Evolutionary conservation across 2,888 invertebrate genomes (phyloP).

Genomic region (Parascotia fuliginaria): DNA sequence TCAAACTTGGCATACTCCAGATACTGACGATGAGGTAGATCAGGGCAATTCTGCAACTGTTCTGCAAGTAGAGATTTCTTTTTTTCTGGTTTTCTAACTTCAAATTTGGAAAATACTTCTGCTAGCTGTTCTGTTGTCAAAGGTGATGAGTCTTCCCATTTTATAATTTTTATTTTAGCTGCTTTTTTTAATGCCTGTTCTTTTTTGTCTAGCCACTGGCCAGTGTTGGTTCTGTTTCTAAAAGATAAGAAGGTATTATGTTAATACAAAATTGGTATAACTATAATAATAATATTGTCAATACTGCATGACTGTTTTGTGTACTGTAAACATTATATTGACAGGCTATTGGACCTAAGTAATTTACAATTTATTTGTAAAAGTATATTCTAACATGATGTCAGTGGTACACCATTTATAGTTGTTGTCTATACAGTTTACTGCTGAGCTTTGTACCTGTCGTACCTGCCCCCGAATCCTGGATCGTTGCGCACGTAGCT

Average conservation of each 20-base stretch:
- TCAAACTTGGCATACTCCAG: conserved; percentile 96
- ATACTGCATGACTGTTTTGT: too few species aligned
- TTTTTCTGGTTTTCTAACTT: conserved; percentile 62
- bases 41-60: conserved; percentile 91
- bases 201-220: conserved; percentile 94
- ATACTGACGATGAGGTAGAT: conserved; percentile 93
- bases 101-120: conserved; percentile 84
- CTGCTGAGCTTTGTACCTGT: conserved; percentile 6
- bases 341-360: too few species aligned
- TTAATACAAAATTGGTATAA: not conserved
- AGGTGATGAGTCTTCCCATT: conserved; percentile 87
- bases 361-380: too few species aligned
- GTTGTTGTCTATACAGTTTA: not conserved
- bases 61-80: conserved; percentile 89
- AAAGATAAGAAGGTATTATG: conserved; percentile 2
- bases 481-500: conserved; percentile 90
- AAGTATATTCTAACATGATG: too few species aligned
- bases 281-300: not conserved
- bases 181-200: conserved; percentile 93
- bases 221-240: conserved; percentile 93
- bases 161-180: conserved; percentile 90
- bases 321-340: too few species aligned
- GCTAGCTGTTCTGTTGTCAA: conserved; percentile 86
- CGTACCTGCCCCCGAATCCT: conserved; percentile 16
- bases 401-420: too few species aligned